Evolutionary conservation across 2,113 vertebrate genomes (phyloP), one percentile per base, ranked within the genome.

Genomic region (Spea multiplicata): DNA sequence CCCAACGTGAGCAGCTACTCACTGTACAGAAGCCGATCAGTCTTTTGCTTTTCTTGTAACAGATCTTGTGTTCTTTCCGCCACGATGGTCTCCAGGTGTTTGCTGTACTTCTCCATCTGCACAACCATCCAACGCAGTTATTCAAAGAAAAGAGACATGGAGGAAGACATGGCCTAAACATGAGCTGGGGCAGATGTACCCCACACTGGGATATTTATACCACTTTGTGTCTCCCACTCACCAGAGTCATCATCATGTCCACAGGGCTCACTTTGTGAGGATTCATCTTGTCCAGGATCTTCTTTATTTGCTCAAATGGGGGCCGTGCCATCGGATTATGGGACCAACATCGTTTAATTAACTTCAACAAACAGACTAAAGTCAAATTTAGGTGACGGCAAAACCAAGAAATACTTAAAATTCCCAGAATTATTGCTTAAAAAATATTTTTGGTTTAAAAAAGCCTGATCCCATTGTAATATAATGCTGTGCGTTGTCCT

Each of bases 21-120:
- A 93, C 91, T 92, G 81, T 92, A 92, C 53, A 93, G 82, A 50
- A 92, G 83, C 9, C 84, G 86, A 73, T 94, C 92, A 0, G 91
- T 93, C 84, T 90, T 93, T 82, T 92, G 91, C 75, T 93, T 93
- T 81, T 93, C 91, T 75, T 93, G 91, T 74, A 93, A 88, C 48
- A 92, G 89, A 75, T 92, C 89, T 65, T 92, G 89, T 69, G 92
- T 88, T 52, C 91, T 90, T 78, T 93, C 90, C 5, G 90, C 88
- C 12, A 92, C 91, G 65, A 91, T 92, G 65, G 86, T 82, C 83
- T 92, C 91, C 86, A 93, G 81, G 82, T 94, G 92, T 82, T 93
- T 93, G 77, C 92, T 93, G 83, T 94, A 93, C 50, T 92, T 93
- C 83, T 92, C 90, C 92, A 94, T 93, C 91, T 93, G 84, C n/a